A percentile compares a stretch with the other conserved stretches of the same genome.
Evolutionary conservation across 2,113 vertebrate genomes (phyloP).

Genomic region (Myrmecobius fasciatus): DNA sequence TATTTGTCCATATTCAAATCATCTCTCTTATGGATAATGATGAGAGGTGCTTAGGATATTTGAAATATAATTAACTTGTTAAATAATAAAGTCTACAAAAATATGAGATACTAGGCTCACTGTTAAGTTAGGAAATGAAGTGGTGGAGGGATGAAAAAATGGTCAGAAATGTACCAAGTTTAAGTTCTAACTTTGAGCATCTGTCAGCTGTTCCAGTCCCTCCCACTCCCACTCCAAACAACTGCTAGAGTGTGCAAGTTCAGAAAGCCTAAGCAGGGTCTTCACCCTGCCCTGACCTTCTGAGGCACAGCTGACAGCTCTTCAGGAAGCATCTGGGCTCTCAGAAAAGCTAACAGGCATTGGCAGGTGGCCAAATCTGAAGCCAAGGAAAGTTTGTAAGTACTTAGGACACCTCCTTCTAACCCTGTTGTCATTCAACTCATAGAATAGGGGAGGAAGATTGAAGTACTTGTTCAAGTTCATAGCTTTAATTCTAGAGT

Average conservation of each 20-base stretch:
- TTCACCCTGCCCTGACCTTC: background rate
- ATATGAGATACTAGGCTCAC: background rate
- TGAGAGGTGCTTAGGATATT: background rate
- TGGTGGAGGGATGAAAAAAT: background rate
- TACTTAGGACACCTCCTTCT: background rate
- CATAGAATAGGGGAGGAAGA: background rate
- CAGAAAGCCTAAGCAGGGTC: background rate
- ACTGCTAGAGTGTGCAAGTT: background rate
- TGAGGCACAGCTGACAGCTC: background rate
- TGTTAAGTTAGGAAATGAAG: background rate
- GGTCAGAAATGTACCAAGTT: background rate
- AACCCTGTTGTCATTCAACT: background rate
- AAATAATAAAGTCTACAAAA: background rate
- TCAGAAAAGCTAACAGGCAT: background rate
- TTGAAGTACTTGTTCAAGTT: background rate
- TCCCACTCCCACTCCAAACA: background rate
- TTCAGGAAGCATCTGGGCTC: background rate
- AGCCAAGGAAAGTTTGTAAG: background rate
- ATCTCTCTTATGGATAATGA: background rate
- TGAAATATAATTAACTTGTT: background rate
- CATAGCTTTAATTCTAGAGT: background rate
- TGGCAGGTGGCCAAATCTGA: background rate
- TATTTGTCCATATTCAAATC: background rate
- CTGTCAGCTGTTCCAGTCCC: background rate
- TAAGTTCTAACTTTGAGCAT: background rate